Evolutionary conservation across 2,113 vertebrate genomes (phyloP).

Genomic region (Silurus glanis): DNA sequence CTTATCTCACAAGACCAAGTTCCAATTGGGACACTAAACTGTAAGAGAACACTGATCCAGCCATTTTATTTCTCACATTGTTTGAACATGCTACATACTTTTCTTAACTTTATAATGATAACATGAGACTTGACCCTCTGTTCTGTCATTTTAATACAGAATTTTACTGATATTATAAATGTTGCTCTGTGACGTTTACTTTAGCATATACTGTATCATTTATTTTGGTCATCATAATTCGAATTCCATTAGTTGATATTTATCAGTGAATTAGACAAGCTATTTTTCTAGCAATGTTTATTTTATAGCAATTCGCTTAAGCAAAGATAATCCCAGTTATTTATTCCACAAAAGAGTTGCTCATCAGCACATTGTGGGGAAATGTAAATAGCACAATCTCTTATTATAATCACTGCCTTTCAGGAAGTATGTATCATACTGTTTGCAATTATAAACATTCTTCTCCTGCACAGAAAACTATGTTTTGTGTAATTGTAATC

Average conservation of each 20-base stretch:
- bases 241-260: neutral
- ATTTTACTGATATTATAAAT: neutral
- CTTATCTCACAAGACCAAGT: neutral
- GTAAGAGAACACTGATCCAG: neutral
- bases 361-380: neutral
- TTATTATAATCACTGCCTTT: conserved; percentile 4
- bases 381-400: conserved; percentile 11
- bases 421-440: neutral
- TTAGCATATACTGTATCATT: neutral
- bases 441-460: conserved; percentile 7
- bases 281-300: neutral
- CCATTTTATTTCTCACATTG: neutral
- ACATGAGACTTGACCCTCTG: neutral
- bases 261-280: neutral
- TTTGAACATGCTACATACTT: neutral
- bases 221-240: neutral
- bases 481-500: neutral
- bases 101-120: neutral
- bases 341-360: neutral
- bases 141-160: neutral
- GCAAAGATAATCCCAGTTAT: neutral
- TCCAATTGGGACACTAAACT: neutral
- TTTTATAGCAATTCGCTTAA: neutral
- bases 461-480: neutral
- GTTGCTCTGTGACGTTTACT: neutral